Evolutionary conservation across 1,140 invertebrate genomes (phyloP).

Genomic region (Andrena cerasifolii): DNA sequence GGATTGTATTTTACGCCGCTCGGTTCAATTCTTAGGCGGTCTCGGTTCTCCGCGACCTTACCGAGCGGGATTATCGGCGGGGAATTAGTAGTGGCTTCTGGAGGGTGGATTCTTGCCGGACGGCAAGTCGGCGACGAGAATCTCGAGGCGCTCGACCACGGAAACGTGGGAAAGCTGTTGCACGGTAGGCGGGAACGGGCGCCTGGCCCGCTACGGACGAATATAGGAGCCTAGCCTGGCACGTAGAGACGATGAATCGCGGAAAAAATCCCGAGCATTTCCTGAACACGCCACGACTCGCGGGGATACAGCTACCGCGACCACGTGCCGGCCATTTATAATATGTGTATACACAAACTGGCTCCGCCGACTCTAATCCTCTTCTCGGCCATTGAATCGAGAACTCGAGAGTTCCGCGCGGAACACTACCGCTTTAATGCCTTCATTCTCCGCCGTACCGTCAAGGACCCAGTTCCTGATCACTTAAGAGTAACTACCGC

Average conservation of each 20-base stretch:
- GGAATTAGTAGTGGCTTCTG: not conserved
- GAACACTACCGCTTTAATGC: too few species aligned
- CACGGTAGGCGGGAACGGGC: not conserved
- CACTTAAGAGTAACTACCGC: too few species aligned
- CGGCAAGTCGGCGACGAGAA: too few species aligned
- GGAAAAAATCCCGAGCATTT: constrained; percentile 13
- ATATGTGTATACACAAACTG: not conserved
- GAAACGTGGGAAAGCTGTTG: not conserved
- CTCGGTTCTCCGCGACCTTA: not conserved
- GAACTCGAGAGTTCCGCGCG: not conserved
- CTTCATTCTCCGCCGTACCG: not conserved
- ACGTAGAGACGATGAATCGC: constrained; percentile 22
- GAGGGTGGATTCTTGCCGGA: too few species aligned
- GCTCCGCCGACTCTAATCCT: too few species aligned
- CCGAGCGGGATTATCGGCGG: not conserved
- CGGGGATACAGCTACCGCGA: not conserved
- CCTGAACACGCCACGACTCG: constrained; percentile 38
- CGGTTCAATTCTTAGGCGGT: not conserved
- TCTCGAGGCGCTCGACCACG: too few species aligned
- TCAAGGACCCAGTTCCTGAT: too few species aligned
- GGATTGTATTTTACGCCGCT: not conserved
- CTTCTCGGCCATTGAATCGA: not conserved
- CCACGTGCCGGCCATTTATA: constrained; percentile 19
- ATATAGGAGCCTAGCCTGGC: constrained; percentile 11
- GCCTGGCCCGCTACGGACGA: not conserved